phyloP scores from a whole-genome alignment of 2,113 vertebrate genomes.

The Aptenodytes forsteri region DNA sequence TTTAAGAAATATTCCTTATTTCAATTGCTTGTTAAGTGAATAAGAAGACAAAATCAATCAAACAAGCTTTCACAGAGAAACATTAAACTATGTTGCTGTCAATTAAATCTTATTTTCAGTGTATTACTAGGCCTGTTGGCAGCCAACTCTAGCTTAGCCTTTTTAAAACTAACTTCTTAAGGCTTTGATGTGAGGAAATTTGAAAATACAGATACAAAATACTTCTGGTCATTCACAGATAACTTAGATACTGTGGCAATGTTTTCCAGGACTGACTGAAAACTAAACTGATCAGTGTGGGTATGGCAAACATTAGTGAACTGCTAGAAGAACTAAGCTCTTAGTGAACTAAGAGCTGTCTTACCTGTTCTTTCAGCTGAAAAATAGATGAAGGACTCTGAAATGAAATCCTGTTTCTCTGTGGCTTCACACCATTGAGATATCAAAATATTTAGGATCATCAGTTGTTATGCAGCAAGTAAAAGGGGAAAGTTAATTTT shows the following conservation, averaged over 20 bases:
- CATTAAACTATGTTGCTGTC: not conserved
- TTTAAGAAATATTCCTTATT: not conserved
- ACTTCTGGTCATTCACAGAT: not conserved
- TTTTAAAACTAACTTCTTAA: not conserved
- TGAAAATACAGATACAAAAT: not conserved
- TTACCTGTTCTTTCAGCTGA: not conserved
- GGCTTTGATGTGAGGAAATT: not conserved
- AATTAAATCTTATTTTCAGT: not conserved
- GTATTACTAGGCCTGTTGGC: not conserved
- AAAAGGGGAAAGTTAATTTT: not conserved
- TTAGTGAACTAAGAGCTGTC: not conserved
- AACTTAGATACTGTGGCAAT: not conserved
- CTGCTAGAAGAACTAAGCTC: not conserved
- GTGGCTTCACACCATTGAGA: not conserved
- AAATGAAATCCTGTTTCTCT: not conserved
- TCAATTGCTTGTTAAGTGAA: not conserved
- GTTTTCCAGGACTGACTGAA: not conserved
- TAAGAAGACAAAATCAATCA: not conserved
- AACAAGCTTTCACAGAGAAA: not conserved
- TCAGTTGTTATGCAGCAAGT: not conserved
- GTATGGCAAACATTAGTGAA: not conserved
- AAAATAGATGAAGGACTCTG: not conserved
- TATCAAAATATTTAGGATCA: not conserved
- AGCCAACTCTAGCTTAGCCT: not conserved
- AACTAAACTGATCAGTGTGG: not conserved